Evolutionary conservation across 1,140 invertebrate genomes (phyloP).

Genomic region (Cyphomyrmex costatus): DNA sequence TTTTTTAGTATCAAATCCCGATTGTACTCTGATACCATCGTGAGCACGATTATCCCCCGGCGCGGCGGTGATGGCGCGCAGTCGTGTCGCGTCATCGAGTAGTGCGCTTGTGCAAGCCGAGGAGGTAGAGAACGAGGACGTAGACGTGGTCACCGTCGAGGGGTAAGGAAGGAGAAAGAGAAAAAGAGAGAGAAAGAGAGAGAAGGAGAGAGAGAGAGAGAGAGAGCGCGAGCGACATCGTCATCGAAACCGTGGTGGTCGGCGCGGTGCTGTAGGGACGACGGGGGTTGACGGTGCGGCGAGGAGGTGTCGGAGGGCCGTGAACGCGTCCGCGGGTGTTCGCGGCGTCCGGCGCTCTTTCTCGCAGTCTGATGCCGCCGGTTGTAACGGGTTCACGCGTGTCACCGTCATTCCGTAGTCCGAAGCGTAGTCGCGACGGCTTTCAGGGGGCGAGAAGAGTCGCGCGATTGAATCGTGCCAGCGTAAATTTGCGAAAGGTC

Average conservation of each 20-base stretch:
- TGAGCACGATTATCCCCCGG: neutral
- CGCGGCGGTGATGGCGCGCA: slow-evolving; percentile 27
- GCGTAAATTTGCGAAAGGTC: neutral
- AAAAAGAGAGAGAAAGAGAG: neutral
- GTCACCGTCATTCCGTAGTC: neutral
- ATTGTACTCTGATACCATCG: slow-evolving; percentile 12
- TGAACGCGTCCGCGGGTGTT: slow-evolving; percentile 19
- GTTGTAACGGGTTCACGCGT: slow-evolving; percentile 79
- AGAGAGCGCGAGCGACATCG: neutral
- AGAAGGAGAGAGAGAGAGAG: neutral
- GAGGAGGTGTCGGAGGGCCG: slow-evolving; percentile 39
- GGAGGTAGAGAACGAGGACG: slow-evolving; percentile 39
- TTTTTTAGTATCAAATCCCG: slow-evolving; percentile 12
- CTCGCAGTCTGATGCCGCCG: slow-evolving; percentile 85
- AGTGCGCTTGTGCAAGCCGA: slow-evolving; percentile 52
- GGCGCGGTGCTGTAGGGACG: slow-evolving; percentile 27
- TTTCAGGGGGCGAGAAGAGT: neutral
- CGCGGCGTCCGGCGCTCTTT: slow-evolving; percentile 58
- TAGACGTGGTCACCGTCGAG: slow-evolving; percentile 17
- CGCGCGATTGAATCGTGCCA: neutral
- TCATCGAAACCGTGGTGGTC: neutral
- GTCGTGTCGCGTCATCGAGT: neutral
- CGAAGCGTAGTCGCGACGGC: slow-evolving; percentile 8
- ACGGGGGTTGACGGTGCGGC: slow-evolving; percentile 5
- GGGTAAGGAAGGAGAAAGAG: neutral